Conservation (phyloP, 2,888 invertebrate species). For the Pseudococcus longispinus region DNA sequence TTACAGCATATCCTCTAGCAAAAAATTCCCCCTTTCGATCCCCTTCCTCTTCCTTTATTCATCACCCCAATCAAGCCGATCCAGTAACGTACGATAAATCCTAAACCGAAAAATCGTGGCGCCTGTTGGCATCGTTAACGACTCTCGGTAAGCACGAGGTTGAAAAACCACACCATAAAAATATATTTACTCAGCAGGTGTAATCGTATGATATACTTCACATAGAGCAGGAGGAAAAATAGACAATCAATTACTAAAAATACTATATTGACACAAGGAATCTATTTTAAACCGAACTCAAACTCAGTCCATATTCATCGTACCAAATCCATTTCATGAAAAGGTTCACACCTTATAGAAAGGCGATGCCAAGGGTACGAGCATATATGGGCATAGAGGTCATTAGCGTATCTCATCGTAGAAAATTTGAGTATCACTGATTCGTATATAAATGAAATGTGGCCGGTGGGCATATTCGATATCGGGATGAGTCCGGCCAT, state of each 20-base stretch:
- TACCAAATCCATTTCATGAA: neutral
- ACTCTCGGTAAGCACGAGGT: neutral
- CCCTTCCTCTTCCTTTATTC: neutral
- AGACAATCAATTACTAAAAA: slow-evolving; percentile 12
- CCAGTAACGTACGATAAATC: neutral
- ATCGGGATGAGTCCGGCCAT: slow-evolving; percentile 51
- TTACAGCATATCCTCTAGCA: neutral
- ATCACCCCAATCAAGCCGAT: neutral
- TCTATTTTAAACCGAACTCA: neutral
- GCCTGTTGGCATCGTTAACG: neutral
- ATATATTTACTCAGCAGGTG: slow-evolving; percentile 24
- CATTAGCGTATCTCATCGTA: neutral
- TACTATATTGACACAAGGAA: neutral
- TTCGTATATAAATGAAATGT: slow-evolving; percentile 19
- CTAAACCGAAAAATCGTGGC: neutral
- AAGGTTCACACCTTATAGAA: neutral
- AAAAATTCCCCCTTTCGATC: neutral
- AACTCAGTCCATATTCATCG: neutral
- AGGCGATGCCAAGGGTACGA: neutral
- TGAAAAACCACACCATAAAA: neutral
- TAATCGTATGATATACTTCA: slow-evolving; percentile 20
- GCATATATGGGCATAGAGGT: neutral
- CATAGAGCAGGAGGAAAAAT: neutral
- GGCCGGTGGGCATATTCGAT: slow-evolving; percentile 25
- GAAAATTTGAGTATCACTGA: slow-evolving; percentile 44